Base-by-base conservation (phyloP, 1,140 invertebrate species). In the Neomicropteryx cornuta region DNA sequence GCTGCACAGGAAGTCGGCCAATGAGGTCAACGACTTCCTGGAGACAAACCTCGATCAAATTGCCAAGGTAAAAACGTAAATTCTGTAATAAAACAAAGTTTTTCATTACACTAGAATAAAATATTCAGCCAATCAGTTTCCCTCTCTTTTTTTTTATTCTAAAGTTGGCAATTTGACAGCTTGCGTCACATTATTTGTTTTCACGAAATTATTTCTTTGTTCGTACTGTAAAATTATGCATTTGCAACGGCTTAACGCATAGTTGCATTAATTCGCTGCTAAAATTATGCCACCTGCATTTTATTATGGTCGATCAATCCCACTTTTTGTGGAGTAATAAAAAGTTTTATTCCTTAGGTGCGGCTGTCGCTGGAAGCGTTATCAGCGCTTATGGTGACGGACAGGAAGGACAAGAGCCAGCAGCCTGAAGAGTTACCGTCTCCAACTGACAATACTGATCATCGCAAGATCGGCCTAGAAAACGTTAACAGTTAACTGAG, bases 11-110 rank as follows among this genome's bases (percentile, higher is more conserved):
- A 69, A 71, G 36, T 75, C 75, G 3, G 73, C 74, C 2, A 52
- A 58, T 22, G 73, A 76, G 41, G 62, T 78, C 30, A 71, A 76
- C 52, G 68, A 72, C 42, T 76, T 75, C 50, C 62, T 77, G 38
- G 66, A 70, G 47, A 68, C 70, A 44, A 76, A 77, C 56, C 55
- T 77, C 37, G 61, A 75, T 51, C 66, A 76, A 52, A 72, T 78
- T 39, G 66, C 72, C 22, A 76, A 75, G 66, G 75, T 76, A 51
- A 48, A n/a, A 10, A 19, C 18, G 20, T n/a, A n/a, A 27, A 29
- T 18, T 33, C 18, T 24, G 10, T n/a, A 36, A 11, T 28, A 6
- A 32, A 6, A 3, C 11, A 16, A 10, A 34, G 23, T 10, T 43
- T 18, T 23, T 40, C 27, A 17, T 20, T 24, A 33, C 13, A 33